These are phyloP conservation scores for Scalopus aquaticus DNA, from an alignment of 2,113 vertebrate genomes.

Conservation along the genomic window DNA sequence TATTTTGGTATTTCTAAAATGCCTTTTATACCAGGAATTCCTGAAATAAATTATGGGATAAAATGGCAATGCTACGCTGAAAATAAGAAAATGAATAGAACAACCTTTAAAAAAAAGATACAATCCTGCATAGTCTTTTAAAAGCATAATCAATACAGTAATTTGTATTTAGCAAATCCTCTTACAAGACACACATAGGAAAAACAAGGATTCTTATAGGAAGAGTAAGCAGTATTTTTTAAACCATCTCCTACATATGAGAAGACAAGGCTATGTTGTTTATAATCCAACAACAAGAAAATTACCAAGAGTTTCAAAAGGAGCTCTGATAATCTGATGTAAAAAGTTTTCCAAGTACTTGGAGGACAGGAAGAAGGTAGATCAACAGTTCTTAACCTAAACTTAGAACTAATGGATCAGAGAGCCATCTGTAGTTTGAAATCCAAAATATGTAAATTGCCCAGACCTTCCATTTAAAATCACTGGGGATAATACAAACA, in stretches of 20 bases:
- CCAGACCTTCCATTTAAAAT: neutral
- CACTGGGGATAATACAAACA: neutral
- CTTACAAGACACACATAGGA: neutral
- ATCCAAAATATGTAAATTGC: conserved; percentile 28
- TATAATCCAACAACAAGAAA: neutral
- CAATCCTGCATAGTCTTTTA: neutral
- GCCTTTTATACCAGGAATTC: neutral
- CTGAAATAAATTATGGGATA: conserved; percentile 32
- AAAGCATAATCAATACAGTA: conserved; percentile 22
- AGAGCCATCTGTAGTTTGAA: conserved; percentile 84
- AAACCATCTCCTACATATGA: neutral
- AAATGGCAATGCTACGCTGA: neutral
- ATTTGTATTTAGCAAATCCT: neutral
- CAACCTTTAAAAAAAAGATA: neutral
- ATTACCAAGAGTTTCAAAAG: neutral
- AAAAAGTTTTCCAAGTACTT: conserved; percentile 2
- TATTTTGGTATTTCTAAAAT: conserved; percentile 13
- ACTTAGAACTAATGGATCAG: conserved; percentile 68
- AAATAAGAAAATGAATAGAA: neutral
- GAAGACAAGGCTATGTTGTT: conserved; percentile 21
- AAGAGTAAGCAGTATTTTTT: neutral
- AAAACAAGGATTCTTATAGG: neutral
- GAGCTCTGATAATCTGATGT: neutral
- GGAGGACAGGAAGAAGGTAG: neutral
- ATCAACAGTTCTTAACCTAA: neutral